Evolutionary conservation across 2,888 invertebrate genomes (phyloP), one percentile per base, ranked within the genome.

Genomic region (Taenaris catops): DNA sequence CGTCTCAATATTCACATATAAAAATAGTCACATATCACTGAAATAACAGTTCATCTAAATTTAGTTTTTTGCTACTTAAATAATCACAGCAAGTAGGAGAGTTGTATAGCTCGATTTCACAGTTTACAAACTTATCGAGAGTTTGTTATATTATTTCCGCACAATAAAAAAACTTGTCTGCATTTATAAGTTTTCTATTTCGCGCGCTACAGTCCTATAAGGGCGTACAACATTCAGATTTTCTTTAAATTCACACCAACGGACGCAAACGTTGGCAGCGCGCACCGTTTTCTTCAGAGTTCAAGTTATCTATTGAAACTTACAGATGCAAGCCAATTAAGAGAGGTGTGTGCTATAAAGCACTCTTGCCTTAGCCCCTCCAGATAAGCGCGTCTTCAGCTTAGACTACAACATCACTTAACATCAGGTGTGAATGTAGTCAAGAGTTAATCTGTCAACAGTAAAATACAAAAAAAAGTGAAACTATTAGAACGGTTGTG

Each of bases 301-400:
- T 71, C 80, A 72, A 80, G 84, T 86, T 86, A 75, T 75, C 76
- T 76, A 84, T 84, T 83, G 75, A 80, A 83, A 81, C 84, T 75
- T 78, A 79, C 75, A 86, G 86, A 86, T 81, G 86, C n/a, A n/a
- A n/a, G n/a, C n/a, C n/a, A n/a, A n/a, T n/a, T n/a, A n/a, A n/a
- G n/a, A n/a, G n/a, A n/a, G n/a, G n/a, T n/a, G n/a, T n/a, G n/a
- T n/a, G n/a, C n/a, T n/a, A n/a, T n/a, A n/a, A n/a, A n/a, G n/a
- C n/a, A n/a, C n/a, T n/a, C n/a, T n/a, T n/a, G n/a, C n/a, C n/a
- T n/a, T n/a, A n/a, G n/a, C n/a, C n/a, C n/a, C n/a, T n/a, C n/a
- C n/a, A n/a, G n/a, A n/a, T n/a, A n/a, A n/a, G n/a, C n/a, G n/a
- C n/a, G n/a, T n/a, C n/a, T n/a, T n/a, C n/a, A n/a, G n/a, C n/a